These are phyloP conservation scores for Notolabrus celidotus DNA, from an alignment of 2,797 vertebrate genomes.

Conservation along the genomic window DNA sequence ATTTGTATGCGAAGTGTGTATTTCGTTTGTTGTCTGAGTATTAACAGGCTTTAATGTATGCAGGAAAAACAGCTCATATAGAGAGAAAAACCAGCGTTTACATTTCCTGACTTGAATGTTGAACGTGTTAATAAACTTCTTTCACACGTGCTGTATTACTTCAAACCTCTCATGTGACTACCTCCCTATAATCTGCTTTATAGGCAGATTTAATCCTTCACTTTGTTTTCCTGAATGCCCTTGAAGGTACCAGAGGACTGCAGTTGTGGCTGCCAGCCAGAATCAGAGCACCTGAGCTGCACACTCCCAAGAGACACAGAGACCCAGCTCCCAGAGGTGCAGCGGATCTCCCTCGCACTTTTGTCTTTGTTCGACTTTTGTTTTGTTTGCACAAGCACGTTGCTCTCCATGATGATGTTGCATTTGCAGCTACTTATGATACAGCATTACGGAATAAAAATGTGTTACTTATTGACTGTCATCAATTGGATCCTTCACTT, in stretches of 20 bases:
- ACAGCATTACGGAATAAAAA: too few relatives aligned
- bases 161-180: neutral
- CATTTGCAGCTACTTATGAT: neutral
- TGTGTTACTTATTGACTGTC: neutral
- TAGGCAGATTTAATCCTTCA: neutral
- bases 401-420: neutral
- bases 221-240: neutral
- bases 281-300: neutral
- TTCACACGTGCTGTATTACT: neutral
- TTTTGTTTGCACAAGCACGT: neutral
- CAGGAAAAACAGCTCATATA: too few relatives aligned
- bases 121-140: too few relatives aligned
- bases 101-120: too few relatives aligned
- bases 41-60: neutral
- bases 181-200: neutral
- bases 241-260: neutral
- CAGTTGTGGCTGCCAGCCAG: neutral
- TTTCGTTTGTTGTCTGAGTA: too few relatives aligned
- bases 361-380: neutral
- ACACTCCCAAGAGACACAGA: neutral
- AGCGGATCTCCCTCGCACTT: neutral
- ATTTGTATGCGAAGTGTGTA: too few relatives aligned
- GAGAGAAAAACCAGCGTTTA: too few relatives aligned
- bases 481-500: too few relatives aligned
- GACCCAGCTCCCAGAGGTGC: neutral